Percentiles rank a stretch among this genome's conserved stretches.
phyloP scores from a whole-genome alignment of 2,888 invertebrate species.

The Cantharis lateralis region DNA sequence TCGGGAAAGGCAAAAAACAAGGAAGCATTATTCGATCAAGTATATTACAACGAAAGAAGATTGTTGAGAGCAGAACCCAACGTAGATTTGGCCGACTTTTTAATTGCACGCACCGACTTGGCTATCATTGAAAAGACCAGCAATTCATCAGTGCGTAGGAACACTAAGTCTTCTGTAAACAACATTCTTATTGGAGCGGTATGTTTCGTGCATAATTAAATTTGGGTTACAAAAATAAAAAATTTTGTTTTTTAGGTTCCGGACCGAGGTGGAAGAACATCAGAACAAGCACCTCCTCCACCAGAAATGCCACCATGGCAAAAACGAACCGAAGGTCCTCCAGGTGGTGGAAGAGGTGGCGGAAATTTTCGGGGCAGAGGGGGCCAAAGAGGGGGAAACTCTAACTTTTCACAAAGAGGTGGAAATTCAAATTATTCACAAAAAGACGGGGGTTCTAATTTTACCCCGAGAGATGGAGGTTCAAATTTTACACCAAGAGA shows the following conservation, averaged over 20 bases:
- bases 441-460: slow-evolving; percentile 30
- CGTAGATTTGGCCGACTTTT: slow-evolving; percentile 75
- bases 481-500: slow-evolving; percentile 28
- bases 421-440: slow-evolving; percentile 39
- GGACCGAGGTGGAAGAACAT: slow-evolving; percentile 91
- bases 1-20: slow-evolving; percentile 77
- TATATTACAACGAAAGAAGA: slow-evolving; percentile 62
- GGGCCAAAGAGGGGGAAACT: slow-evolving; percentile 16
- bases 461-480: slow-evolving; percentile 33
- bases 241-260: slow-evolving; percentile 68
- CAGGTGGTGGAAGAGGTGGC: slow-evolving; percentile 56
- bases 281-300: slow-evolving; percentile 89
- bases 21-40: slow-evolving; percentile 69
- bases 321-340: slow-evolving; percentile 64
- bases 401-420: slow-evolving; percentile 5
- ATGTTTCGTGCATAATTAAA: slow-evolving; percentile 13
- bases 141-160: slow-evolving; percentile 80
- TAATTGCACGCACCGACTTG: slow-evolving; percentile 84
- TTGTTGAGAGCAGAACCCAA: slow-evolving; percentile 63
- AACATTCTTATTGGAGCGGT: slow-evolving; percentile 87
- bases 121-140: slow-evolving; percentile 92
- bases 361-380: slow-evolving; percentile 49
- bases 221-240: not conserved
- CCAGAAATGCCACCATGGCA: slow-evolving; percentile 98
- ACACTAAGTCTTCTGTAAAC: slow-evolving; percentile 82